These are phyloP conservation scores for Pseudotriccus pelzelni DNA, from an alignment of 2,797 vertebrate species.

Conservation along the genomic window DNA sequence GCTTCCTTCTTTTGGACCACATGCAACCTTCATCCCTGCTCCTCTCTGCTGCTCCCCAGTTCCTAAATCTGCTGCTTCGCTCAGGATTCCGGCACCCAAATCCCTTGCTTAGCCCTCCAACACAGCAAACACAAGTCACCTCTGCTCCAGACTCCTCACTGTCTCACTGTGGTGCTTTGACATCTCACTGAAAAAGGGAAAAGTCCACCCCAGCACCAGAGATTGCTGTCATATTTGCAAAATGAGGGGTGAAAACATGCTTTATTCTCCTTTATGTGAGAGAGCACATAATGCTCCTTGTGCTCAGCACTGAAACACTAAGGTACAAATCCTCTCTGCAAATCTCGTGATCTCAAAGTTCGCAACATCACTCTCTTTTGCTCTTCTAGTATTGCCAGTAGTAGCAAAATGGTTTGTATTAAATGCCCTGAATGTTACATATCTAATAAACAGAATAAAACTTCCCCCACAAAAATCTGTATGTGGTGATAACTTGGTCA, in stretches of 20 bases:
- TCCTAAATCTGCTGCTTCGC: not conserved
- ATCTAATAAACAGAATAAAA: not conserved
- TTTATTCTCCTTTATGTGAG: not conserved
- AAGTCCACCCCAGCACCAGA: not conserved
- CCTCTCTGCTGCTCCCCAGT: not conserved
- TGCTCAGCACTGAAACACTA: not conserved
- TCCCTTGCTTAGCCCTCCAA: not conserved
- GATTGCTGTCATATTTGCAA: not conserved
- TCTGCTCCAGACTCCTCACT: not conserved
- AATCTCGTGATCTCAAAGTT: not conserved
- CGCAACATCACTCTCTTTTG: not conserved
- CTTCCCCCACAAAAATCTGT: not conserved
- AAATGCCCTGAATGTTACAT: not conserved
- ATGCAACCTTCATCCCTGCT: not conserved
- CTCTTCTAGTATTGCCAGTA: not conserved
- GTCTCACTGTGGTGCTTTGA: accelerated
- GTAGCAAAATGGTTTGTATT: not conserved
- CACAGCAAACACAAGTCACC: not conserved
- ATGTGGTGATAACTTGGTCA: not conserved
- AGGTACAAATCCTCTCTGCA: not conserved
- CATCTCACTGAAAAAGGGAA: not conserved
- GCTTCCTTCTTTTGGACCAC: not conserved
- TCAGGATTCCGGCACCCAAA: not conserved
- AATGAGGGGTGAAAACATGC: not conserved
- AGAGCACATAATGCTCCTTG: not conserved